Evolutionary conservation across 1,140 invertebrate species (phyloP), one percentile per base, ranked within the genome.

Genomic region (Polypedilum vanderplanki): DNA sequence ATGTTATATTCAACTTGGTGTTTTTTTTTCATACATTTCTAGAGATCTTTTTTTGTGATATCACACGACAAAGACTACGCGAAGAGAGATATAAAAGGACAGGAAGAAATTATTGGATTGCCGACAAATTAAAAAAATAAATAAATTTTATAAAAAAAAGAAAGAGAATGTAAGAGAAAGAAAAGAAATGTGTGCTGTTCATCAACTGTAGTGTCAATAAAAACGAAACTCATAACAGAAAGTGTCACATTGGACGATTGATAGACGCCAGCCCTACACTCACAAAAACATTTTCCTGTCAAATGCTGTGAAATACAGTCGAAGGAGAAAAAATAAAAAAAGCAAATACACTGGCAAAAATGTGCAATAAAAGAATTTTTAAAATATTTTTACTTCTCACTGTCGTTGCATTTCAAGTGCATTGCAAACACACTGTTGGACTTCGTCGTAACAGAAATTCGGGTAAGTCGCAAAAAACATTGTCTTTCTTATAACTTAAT

Each of bases 201-300:
- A 70, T 70, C 65, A 70, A 70, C 15, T 18, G 20, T 18, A 22
- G 65, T 70, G 65, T 70, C 65, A 70, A 70, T 70, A 70, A 70
- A 70, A 70, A 4, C 18, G 65, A 22, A 18, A 70, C 17, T 70
- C 17, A 70, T 12, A 70, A 20, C 1, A 57, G 12, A 57, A 20
- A 70, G 65, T 70, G 65, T 20, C 65, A 22, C 20, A 17, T 15
- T 57, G n/a, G 20, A 18, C 20, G 65, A 20, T 70, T 70, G 65
- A 22, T 22, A 18, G 20, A 70, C 17, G 65, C 65, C 65, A 18
- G 17, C n/a, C 46, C 4, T 57, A 4, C 46, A 57, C 46, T 57
- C 46, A 57, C 12, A 57, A 57, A 46, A 57, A 57, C n/a, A 57
- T 15, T 33, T 33, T 33, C 24, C 10, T 57, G 46, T 57, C 17